Evolutionary conservation across 2,113 vertebrate genomes (phyloP), one percentile per base, ranked within the genome.

Genomic region (Bolborhynchus lineola): DNA sequence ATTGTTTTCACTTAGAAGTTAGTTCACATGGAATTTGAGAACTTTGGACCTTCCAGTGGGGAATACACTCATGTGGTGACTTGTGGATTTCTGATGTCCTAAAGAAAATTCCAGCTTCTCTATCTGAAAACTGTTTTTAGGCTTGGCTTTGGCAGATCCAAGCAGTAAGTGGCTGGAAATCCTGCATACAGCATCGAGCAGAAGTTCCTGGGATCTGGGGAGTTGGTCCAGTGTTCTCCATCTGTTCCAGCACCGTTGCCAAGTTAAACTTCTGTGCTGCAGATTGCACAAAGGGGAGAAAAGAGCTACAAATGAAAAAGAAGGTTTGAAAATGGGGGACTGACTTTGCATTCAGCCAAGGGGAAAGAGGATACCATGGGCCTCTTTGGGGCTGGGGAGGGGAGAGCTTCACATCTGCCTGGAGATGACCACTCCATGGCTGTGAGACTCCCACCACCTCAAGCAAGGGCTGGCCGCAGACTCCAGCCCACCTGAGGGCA

Each of bases 191-290:
- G 92, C 81, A 18, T 6, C 6, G 67, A 89, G 91, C 74, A 87
- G 89, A 52, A 94, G 94, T 89, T 95, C 90, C 95, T 93, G 90
- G 93, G 95, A 92, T 95, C 84, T 76, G 88, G 31, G 87, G 86
- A 95, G 89, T 23, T 2, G 63, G 24, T 94, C 87, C 93, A 77
- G 87, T 53, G 37, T 31, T 91, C 94, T 96, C 94, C 95, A 90
- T 95, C 95, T 97, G 95, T 50, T 95, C 94, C 89, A 70, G n/a
- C 76, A 31, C 72, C 0, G 1, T 26, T 95, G 94, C 93, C 93
- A 95, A 95, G 81, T 65, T 28, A 26, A 94, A 94, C 90, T 96
- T 69, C 84, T 94, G 91, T 8, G 65, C 93, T 86, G 33, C 91
- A 92, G 69, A 82, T 68, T 79, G 15, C 82, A 92, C 78, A 52